Conservation (phyloP, 2,797 vertebrate species). For the Anomalospiza imberbis region DNA sequence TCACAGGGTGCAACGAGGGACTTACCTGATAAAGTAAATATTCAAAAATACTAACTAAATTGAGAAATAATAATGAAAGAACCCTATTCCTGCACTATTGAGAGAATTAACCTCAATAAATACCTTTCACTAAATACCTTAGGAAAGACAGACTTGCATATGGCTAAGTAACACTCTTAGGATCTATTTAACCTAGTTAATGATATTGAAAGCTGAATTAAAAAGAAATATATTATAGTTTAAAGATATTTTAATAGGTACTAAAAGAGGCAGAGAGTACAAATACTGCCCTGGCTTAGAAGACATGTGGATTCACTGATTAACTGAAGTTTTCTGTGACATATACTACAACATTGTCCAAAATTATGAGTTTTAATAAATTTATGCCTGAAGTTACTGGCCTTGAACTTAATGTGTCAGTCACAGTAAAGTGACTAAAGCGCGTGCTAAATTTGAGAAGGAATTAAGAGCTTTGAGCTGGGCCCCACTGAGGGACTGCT, state of each 20-base stretch:
- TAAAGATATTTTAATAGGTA: not conserved
- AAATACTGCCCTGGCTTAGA: not conserved
- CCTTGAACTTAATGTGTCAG: not conserved
- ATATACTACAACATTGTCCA: not conserved
- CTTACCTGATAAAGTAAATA: not conserved
- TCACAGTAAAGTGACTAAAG: not conserved
- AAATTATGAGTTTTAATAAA: not conserved
- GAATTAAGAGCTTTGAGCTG: not conserved
- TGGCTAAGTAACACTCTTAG: not conserved
- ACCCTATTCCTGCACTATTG: not conserved
- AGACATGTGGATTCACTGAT: not conserved
- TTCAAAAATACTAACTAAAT: not conserved
- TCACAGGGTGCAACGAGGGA: not conserved
- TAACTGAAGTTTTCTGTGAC: not conserved
- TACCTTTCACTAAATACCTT: not conserved
- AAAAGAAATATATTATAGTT: not conserved
- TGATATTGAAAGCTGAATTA: not conserved
- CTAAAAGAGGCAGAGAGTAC: not conserved
- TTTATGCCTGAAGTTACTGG: not conserved
- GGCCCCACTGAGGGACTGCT: not conserved
- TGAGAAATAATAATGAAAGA: not conserved
- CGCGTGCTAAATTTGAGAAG: not conserved
- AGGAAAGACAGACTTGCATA: not conserved
- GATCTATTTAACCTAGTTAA: not conserved
- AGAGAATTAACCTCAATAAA: not conserved